A percentile compares a stretch with the other conserved stretches of the same genome.
These are phyloP conservation scores for Calonectris borealis DNA, from an alignment of 2,113 vertebrate genomes.

Conservation along the genomic window DNA sequence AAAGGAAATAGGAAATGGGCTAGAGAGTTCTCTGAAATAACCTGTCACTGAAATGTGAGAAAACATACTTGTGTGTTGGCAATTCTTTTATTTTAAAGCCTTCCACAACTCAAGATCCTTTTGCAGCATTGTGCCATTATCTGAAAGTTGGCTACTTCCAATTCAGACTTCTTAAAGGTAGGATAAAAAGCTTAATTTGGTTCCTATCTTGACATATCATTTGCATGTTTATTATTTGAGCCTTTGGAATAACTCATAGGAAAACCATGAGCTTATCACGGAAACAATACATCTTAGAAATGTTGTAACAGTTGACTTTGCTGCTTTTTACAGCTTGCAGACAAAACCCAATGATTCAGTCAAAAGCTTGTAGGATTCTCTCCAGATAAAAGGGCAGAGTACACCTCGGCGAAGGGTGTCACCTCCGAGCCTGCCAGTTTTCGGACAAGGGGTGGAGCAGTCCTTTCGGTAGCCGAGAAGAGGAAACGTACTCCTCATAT, in stretches of 20 bases:
- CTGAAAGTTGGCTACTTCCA: background rate
- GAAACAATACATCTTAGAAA: slow-evolving; percentile 17
- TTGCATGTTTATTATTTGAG: slow-evolving; percentile 37
- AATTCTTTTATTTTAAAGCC: background rate
- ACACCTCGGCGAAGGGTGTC: background rate
- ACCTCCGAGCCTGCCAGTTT: background rate
- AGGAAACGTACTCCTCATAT: background rate
- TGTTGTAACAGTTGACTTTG: background rate
- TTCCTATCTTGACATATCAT: slow-evolving; percentile 6
- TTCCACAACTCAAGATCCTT: background rate
- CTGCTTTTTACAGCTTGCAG: background rate
- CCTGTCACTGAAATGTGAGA: slow-evolving; percentile 39
- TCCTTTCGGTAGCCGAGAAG: background rate
- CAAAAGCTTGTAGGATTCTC: background rate
- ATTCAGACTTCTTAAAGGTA: slow-evolving; percentile 4
- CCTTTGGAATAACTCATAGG: slow-evolving; percentile 7
- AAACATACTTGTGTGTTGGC: background rate
- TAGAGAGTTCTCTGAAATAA: slow-evolving; percentile 46
- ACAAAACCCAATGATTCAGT: background rate
- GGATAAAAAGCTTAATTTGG: background rate
- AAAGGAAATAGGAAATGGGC: slow-evolving; percentile 64
- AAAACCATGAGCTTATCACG: background rate
- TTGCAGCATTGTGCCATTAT: background rate
- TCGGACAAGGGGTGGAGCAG: background rate
- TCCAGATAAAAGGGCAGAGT: background rate